Base-by-base conservation (phyloP, 2,113 vertebrate species). In the Podarcis raffonei region DNA sequence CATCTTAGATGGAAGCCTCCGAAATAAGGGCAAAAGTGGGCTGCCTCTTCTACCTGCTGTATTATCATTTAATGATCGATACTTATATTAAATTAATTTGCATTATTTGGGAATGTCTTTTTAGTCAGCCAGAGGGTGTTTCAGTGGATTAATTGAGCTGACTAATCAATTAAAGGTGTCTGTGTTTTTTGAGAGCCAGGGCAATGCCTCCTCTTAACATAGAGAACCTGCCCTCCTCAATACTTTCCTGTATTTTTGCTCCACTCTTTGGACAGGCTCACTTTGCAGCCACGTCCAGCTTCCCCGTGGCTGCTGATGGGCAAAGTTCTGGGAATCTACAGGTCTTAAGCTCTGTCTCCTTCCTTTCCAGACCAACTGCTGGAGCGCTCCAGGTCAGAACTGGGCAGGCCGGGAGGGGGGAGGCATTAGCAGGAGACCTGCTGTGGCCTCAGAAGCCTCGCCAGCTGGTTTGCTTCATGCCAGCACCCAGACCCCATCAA, bases 401-500 rank as follows among this genome's bases (percentile, higher is more conserved):
- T 66, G 20, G 27, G 30, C 12, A 23, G 27, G 69, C 13, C 8
- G 0, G 69, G 42, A 22, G 37, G 13, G 35, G 79, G 86, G 7
- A 20, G 42, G 59, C 11, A 62, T 81, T 68, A 83, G 59, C 39
- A 75, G 30, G 74, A 77, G 81, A 88, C 72, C 23, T 66, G 59
- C n/a, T 66, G 35, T 76, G 20, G 71, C 30, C 57, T 69, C 77
- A 72, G 25, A 83, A 89, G 23, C 81, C 23, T 78, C 25, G 81
- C 81, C 87, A 89, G 87, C 62, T 89, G 81, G 72, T 57, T 89
- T 69, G 39, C 65, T 83, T 89, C 87, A 69, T 69, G 16, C 87
- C 72, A 57, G 75, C 87, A 89, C 75, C 62, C 81, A 69, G 81
- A 84, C 69, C 87, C 87, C 74, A 78, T 89, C 87, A 89, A 84